Evolutionary conservation across 1,140 invertebrate genomes (phyloP).

Genomic region (Vanessa atalanta): DNA sequence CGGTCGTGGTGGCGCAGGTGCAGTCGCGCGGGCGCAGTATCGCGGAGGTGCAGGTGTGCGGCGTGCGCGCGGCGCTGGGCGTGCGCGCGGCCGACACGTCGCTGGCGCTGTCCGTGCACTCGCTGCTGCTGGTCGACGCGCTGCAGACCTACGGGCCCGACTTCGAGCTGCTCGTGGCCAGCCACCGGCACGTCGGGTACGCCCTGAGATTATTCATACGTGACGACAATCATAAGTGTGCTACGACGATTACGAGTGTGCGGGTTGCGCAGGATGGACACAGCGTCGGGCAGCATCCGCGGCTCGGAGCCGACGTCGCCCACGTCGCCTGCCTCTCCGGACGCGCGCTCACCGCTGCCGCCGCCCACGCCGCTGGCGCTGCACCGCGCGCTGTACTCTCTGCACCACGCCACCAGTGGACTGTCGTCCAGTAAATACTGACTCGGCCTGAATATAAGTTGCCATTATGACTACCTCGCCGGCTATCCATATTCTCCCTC

Average conservation of each 20-base stretch:
- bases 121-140: slow-evolving; percentile 95
- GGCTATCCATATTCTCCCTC: background rate
- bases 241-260: background rate
- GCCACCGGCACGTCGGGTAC: slow-evolving; percentile 94
- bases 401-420: slow-evolving; percentile 40
- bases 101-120: slow-evolving; percentile 93
- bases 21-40: slow-evolving; percentile 92
- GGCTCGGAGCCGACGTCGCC: slow-evolving; percentile 96
- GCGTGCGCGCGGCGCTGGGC: slow-evolving; percentile 89
- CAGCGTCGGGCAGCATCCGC: slow-evolving; percentile 93
- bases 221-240: too few species aligned
- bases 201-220: background rate
- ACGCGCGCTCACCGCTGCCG: slow-evolving; percentile 87
- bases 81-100: slow-evolving; percentile 87
- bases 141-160: slow-evolving; percentile 96
- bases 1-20: slow-evolving; percentile 59
- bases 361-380: slow-evolving; percentile 71
- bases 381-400: slow-evolving; percentile 52
- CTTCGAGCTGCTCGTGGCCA: slow-evolving; percentile 96
- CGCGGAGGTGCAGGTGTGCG: slow-evolving; percentile 94
- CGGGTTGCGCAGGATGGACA: slow-evolving; percentile 89
- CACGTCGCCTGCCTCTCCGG: slow-evolving; percentile 66
- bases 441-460: background rate
- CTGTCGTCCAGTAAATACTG: background rate
- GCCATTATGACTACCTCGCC: background rate